Evolutionary conservation across 2,113 vertebrate species (phyloP).

Genomic region (Channa maculata): DNA sequence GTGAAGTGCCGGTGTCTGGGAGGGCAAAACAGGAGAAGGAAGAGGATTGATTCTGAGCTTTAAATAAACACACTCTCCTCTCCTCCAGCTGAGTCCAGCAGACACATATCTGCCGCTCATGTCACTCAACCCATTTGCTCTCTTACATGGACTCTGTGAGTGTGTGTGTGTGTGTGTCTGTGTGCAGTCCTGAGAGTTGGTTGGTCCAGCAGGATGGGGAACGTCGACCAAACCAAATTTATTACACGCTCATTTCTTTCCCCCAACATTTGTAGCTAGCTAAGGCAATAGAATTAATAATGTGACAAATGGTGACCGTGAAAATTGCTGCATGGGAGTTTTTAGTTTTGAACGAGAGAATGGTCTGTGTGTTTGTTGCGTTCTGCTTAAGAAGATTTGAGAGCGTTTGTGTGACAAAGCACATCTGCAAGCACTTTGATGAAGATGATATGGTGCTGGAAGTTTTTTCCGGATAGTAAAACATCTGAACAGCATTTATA

Average conservation of each 20-base stretch:
- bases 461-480: not conserved
- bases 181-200: not conserved
- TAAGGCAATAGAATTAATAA: constrained; percentile 30
- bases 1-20: constrained; percentile 38
- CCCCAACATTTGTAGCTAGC: constrained; percentile 15
- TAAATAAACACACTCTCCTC: constrained; percentile 79
- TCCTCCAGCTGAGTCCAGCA: constrained; percentile 78
- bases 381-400: constrained; percentile 45
- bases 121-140: constrained; percentile 52
- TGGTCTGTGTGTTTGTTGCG: constrained; percentile 22
- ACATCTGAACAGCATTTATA: too few relatives aligned
- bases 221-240: constrained; percentile 17
- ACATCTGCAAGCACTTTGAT: constrained; percentile 1
- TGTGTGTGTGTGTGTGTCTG: not conserved
- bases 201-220: not conserved
- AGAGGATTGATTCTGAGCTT: constrained; percentile 78
- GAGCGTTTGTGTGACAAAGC: constrained; percentile 28
- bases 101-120: constrained; percentile 51
- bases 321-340: constrained; percentile 1
- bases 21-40: constrained; percentile 35
- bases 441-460: not conserved
- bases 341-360: constrained; percentile 4
- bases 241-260: constrained; percentile 17
- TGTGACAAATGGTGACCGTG: constrained; percentile 39
- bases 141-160: not conserved